Evolutionary conservation across 2,113 vertebrate species (phyloP).

Genomic region (Maccullochella peelii): DNA sequence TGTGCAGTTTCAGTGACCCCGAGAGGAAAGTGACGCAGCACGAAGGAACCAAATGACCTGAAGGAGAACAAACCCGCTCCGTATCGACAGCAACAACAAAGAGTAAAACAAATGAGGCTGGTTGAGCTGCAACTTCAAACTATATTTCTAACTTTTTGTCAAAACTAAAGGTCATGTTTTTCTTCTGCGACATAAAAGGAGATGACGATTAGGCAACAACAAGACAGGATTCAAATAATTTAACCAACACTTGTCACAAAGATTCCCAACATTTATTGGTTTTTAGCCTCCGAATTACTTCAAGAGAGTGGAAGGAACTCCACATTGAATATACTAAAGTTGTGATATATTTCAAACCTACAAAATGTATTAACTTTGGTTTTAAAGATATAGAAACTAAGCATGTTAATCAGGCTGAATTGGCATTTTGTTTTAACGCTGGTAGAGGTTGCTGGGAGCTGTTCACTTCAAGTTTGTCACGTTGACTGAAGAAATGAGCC

Average conservation of each 20-base stretch:
- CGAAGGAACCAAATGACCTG: neutral
- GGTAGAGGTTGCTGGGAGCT: too few relatives aligned
- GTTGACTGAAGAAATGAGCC: too few relatives aligned
- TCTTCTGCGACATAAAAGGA: neutral
- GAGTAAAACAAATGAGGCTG: neutral
- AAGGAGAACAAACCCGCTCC: constrained; percentile 6
- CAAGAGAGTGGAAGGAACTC: too few relatives aligned
- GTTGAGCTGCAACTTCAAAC: neutral
- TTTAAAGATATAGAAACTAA: too few relatives aligned
- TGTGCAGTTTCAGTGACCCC: constrained; percentile 26
- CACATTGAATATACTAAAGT: too few relatives aligned
- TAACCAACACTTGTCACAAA: too few relatives aligned
- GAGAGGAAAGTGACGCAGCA: constrained; percentile 17
- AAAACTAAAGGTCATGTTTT: constrained; percentile 7
- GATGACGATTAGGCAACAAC: neutral
- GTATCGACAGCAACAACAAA: neutral
- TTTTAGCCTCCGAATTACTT: too few relatives aligned
- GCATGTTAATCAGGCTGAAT: too few relatives aligned
- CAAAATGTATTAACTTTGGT: neutral
- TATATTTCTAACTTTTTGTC: constrained; percentile 11
- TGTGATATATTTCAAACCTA: neutral
- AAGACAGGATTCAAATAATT: too few relatives aligned
- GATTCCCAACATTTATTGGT: too few relatives aligned
- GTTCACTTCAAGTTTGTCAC: too few relatives aligned
- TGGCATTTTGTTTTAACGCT: too few relatives aligned